Conservation (phyloP, 2,888 invertebrate genomes). For the Phalera bucephala region DNA sequence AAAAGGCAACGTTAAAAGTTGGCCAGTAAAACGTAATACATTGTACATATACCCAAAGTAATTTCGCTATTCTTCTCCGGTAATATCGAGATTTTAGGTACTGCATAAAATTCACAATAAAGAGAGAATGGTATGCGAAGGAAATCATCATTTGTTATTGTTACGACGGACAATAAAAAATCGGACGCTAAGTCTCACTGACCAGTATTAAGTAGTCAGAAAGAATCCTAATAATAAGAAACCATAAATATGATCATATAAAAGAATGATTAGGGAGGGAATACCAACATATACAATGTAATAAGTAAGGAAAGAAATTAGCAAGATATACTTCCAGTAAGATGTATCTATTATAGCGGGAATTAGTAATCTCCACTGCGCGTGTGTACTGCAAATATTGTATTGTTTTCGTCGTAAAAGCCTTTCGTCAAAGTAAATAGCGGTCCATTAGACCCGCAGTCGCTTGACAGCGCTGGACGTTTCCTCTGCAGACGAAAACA, state of each 20-base stretch:
- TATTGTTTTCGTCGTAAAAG: slow-evolving; percentile 49
- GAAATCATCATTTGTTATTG: slow-evolving; percentile 7
- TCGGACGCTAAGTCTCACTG: slow-evolving; percentile 2
- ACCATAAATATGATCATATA: slow-evolving; percentile 3
- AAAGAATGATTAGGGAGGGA: slow-evolving; percentile 2
- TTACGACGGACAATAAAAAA: slow-evolving; percentile 6
- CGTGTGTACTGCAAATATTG: slow-evolving; percentile 20
- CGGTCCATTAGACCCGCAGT: slow-evolving; percentile 62
- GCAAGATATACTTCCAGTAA: slow-evolving; percentile 5
- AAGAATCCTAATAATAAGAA: slow-evolving; percentile 2
- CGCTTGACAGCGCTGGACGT: slow-evolving; percentile 58
- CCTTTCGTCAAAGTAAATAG: slow-evolving; percentile 60
- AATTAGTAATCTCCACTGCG: slow-evolving; percentile 25
- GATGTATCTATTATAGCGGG: slow-evolving; percentile 8
- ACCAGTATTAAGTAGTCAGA: slow-evolving; percentile 4
- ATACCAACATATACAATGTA: slow-evolving; percentile 2
- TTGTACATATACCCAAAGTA: not conserved
- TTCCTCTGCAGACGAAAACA: slow-evolving; percentile 66
- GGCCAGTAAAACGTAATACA: slow-evolving; percentile 2
- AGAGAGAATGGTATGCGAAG: slow-evolving; percentile 1
- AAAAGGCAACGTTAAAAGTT: not conserved
- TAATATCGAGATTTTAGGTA: slow-evolving; percentile 3
- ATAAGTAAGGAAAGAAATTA: slow-evolving; percentile 4
- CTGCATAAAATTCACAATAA: slow-evolving; percentile 5
- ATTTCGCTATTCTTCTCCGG: slow-evolving; percentile 10